phyloP scores from a whole-genome alignment of 2,888 invertebrate species.

The Barypeithes pellucidus region DNA sequence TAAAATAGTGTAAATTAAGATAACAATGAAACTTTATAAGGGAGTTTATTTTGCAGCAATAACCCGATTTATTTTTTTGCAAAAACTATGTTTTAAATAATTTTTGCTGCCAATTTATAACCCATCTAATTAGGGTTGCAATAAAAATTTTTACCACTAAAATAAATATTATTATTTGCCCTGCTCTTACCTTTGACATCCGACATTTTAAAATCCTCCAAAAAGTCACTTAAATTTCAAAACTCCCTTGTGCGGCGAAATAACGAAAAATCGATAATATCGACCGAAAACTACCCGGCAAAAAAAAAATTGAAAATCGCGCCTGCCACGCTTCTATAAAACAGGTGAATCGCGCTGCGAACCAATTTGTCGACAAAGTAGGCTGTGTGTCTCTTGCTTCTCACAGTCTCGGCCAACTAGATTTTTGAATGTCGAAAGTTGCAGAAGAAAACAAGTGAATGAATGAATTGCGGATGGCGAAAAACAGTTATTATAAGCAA shows the following conservation, averaged over 20 bases:
- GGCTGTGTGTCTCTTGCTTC: slow-evolving; percentile 37
- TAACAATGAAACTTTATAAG: too few species aligned
- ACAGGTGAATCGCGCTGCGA: slow-evolving; percentile 34
- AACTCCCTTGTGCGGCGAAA: slow-evolving; percentile 9
- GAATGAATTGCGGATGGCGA: slow-evolving; percentile 55
- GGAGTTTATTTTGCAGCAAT: too few species aligned
- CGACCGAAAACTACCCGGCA: slow-evolving; percentile 20
- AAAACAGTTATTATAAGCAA: slow-evolving; percentile 54
- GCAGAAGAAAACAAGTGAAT: slow-evolving; percentile 55
- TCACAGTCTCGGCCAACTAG: slow-evolving; percentile 44
- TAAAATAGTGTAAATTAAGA: too few species aligned
- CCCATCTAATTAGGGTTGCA: too few species aligned
- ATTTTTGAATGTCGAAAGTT: slow-evolving; percentile 52
- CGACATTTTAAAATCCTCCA: slow-evolving; percentile 31
- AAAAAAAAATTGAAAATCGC: slow-evolving; percentile 38
- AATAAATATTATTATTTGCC: background rate
- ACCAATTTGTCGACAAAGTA: slow-evolving; percentile 41
- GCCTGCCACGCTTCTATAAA: slow-evolving; percentile 13
- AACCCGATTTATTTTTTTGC: too few species aligned
- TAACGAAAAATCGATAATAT: slow-evolving; percentile 6
- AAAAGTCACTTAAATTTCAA: slow-evolving; percentile 14
- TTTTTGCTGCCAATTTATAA: too few species aligned
- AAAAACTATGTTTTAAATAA: too few species aligned
- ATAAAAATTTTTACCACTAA: background rate
- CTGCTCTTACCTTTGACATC: slow-evolving; percentile 33